Percentiles rank a stretch among this genome's conserved stretches.
Conservation (phyloP, 1,140 invertebrate genomes). For the Bombus huntii region DNA sequence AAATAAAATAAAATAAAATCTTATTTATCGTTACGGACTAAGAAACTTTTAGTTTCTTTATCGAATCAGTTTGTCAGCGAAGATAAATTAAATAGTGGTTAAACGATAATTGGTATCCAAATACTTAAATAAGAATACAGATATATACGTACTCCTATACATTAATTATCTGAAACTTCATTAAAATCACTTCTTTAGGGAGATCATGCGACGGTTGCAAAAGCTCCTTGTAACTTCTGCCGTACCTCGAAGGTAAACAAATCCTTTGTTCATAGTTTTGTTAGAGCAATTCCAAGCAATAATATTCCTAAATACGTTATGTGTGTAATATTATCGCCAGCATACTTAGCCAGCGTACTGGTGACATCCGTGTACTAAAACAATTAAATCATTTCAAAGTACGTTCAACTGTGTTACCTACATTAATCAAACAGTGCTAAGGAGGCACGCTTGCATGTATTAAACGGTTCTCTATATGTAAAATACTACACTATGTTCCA, state of each 20-base stretch:
- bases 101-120: neutral
- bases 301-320: conserved; percentile 18
- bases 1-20: no score
- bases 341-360: neutral
- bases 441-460: neutral
- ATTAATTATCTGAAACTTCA: neutral
- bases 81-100: neutral
- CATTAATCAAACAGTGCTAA: conserved; percentile 21
- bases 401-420: neutral
- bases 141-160: no score
- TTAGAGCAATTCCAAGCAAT: neutral
- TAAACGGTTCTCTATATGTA: neutral
- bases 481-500: neutral
- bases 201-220: neutral
- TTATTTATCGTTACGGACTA: no score
- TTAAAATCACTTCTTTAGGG: neutral
- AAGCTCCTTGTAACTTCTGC: conserved; percentile 4
- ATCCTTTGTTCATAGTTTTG: conserved; percentile 4
- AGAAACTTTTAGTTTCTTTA: no score
- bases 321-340: neutral
- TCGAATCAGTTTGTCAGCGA: no score
- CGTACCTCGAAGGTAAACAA: conserved; percentile 9
- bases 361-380: neutral
- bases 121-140: neutral
- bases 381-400: conserved; percentile 39